Evolutionary conservation across 2,888 invertebrate genomes (phyloP), one percentile per base, ranked within the genome.

Genomic region (Eurytoma californica): DNA sequence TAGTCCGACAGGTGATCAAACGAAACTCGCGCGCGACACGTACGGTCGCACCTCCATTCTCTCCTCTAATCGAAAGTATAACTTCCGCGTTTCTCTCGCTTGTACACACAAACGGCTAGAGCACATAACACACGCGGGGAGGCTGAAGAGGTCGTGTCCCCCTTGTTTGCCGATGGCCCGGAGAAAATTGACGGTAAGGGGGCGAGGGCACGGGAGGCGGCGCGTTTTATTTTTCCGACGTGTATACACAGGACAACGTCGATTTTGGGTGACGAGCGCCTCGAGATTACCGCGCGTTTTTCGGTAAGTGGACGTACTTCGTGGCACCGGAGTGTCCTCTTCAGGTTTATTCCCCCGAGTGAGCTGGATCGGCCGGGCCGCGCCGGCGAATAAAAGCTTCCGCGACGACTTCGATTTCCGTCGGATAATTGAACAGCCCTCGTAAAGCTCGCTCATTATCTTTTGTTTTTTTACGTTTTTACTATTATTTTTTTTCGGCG

Each of bases 41-140:
- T 18, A 63, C 63, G 30, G n/a, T 16, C 12, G 3, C 12, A 63
- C 60, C 24, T 39, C 16, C 39, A 16, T 30, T 13, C n/a, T 61
- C 7, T 63, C 61, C 49, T 20, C 55, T 73, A 73, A 73, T 73
- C 63, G 65, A 65, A 65, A 73, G 65, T 55, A 65, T 47, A 65
- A 65, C 72, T 73, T 73, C 47, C 72, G 65, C 13, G n/a, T 73
- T 39, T 73, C 55, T n/a, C 57, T 18, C 39, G 30, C 14, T n/a
- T 30, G 55, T 55, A 39, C 16, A 61, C 13, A n/a, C 57, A 20
- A 18, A 67, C 5, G 9, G 20, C 3, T 0, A 20, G 2, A 14
- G 24, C 51, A n/a, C 16, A 61, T 7, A 7, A 30, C 18, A 5
- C 7, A 2, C 63, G n/a, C 16, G 39, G 13, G 39, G 12, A 12